A percentile compares a stretch with the other conserved stretches of the same genome.
phyloP scores from a whole-genome alignment of 2,113 vertebrate genomes.

The Erpornis zantholeuca region DNA sequence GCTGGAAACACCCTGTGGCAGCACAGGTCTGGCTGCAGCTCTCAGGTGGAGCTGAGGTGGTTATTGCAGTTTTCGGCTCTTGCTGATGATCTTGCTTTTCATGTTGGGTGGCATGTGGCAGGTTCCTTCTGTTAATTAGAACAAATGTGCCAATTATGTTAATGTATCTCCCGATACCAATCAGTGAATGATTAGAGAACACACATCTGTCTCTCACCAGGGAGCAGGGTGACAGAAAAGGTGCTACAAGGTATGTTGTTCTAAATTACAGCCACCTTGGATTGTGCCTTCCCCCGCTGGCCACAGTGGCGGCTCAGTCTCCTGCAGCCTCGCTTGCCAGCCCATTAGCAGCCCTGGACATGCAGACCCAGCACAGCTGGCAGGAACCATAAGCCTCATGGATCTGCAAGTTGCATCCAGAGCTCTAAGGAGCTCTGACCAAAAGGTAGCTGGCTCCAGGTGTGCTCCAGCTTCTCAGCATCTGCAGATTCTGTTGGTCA shows the following conservation, averaged over 20 bases:
- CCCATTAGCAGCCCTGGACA: neutral
- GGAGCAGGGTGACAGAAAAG: slow-evolving; percentile 35
- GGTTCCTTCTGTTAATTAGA: slow-evolving; percentile 87
- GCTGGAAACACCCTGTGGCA: neutral
- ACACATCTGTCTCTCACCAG: slow-evolving; percentile 77
- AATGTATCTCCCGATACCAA: slow-evolving; percentile 86
- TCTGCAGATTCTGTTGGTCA: neutral
- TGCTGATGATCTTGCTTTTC: slow-evolving; percentile 67
- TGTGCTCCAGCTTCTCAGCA: neutral
- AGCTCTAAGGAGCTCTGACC: neutral
- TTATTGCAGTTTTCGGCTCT: slow-evolving; percentile 1
- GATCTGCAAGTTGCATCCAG: neutral
- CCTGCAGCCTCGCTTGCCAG: neutral
- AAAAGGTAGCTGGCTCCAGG: neutral
- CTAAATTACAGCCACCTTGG: slow-evolving; percentile 15
- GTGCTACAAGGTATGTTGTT: slow-evolving; percentile 42
- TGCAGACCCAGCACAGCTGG: neutral
- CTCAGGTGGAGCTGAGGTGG: neutral
- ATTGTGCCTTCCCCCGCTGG: neutral
- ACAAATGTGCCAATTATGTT: slow-evolving; percentile 93
- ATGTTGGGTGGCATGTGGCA: slow-evolving; percentile 84
- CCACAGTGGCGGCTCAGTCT: neutral
- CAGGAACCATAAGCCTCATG: neutral
- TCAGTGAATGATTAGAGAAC: slow-evolving; percentile 86
- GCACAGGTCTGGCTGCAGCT: neutral